Conservation (phyloP, 2,113 vertebrate species). For the Hydrochoerus hydrochaeris region DNA sequence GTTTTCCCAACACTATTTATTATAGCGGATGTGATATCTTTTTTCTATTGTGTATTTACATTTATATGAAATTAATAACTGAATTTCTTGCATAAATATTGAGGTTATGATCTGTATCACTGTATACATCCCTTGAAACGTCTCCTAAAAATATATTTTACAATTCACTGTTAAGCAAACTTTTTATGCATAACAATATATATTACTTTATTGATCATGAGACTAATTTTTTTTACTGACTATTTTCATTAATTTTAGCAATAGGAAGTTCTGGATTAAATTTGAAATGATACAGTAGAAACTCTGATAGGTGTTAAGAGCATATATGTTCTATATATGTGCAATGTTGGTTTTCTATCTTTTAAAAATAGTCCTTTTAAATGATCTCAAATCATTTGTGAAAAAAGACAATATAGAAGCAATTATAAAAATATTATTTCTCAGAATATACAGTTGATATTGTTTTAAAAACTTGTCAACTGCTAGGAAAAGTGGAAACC, state of each 20-base stretch:
- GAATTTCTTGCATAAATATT: constrained; percentile 25
- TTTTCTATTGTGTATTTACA: neutral
- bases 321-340: neutral
- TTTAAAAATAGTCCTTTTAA: neutral
- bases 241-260: neutral
- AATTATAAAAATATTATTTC: constrained; percentile 10
- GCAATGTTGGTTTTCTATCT: neutral
- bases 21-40: neutral
- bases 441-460: neutral
- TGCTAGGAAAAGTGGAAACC: constrained; percentile 24
- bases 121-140: neutral
- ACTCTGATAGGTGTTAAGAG: neutral
- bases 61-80: neutral
- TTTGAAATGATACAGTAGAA: neutral
- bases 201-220: constrained; percentile 31
- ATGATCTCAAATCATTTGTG: constrained; percentile 1
- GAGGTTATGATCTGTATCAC: neutral
- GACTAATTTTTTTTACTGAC: neutral
- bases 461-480: constrained; percentile 12
- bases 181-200: neutral
- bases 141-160: constrained; percentile 5
- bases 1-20: neutral
- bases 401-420: neutral
- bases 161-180: neutral
- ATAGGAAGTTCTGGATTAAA: constrained; percentile 12